phyloP scores from a whole-genome alignment of 2,888 invertebrate genomes.

The Epistrophe eligans region DNA sequence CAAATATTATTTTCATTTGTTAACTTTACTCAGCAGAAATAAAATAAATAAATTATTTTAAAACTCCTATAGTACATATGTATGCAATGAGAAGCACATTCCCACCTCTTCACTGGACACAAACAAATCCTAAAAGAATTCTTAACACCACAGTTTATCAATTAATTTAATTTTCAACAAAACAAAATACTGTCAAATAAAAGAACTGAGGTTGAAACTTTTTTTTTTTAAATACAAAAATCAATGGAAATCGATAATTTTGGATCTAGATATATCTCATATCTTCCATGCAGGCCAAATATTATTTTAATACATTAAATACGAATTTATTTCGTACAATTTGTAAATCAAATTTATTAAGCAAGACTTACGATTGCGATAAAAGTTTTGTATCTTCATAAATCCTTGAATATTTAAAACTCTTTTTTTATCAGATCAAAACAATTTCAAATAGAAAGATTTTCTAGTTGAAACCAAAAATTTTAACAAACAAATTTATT shows the following conservation, averaged over 20 bases:
- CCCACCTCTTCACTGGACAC: not conserved
- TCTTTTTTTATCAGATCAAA: no score
- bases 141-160: not conserved
- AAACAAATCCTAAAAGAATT: not conserved
- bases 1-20: not conserved
- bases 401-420: no score
- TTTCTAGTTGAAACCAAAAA: not conserved
- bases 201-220: conserved; percentile 1
- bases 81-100: not conserved
- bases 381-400: no score
- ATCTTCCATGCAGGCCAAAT: no score
- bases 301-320: no score
- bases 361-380: no score
- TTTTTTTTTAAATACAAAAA: not conserved
- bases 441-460: not conserved
- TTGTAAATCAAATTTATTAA: no score
- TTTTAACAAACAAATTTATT: no score
- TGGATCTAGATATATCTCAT: no score
- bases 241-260: not conserved
- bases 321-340: no score
- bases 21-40: not conserved
- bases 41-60: not conserved
- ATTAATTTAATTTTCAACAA: not conserved
- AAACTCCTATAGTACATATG: not conserved
- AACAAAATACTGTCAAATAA: not conserved